These are phyloP conservation scores for Phocoena sinus DNA, from an alignment of 2,113 vertebrate genomes.

Conservation along the genomic window DNA sequence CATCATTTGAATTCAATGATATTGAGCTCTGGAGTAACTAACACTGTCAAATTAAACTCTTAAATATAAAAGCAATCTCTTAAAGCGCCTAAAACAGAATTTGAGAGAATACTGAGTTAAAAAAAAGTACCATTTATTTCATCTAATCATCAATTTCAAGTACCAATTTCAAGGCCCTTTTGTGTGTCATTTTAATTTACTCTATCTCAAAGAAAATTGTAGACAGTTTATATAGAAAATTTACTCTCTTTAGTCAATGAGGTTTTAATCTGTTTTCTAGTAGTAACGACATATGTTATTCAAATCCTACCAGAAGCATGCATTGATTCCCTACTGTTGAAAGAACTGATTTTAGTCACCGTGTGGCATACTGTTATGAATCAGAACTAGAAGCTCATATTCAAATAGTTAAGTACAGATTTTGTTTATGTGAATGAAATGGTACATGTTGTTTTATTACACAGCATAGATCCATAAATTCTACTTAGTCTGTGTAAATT, in stretches of 20 bases:
- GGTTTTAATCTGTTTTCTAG: background rate
- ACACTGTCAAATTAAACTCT: background rate
- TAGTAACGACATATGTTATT: background rate
- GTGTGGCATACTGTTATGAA: background rate
- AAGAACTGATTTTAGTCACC: background rate
- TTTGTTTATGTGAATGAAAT: background rate
- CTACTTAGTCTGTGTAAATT: background rate
- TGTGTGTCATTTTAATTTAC: background rate
- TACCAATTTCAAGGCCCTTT: background rate
- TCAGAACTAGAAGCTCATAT: background rate
- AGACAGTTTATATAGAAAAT: background rate
- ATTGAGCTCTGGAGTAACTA: background rate
- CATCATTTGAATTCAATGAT: background rate
- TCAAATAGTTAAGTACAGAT: background rate
- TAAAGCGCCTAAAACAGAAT: background rate
- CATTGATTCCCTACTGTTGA: background rate
- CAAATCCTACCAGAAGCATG: background rate
- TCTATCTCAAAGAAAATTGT: background rate
- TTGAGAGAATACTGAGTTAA: background rate
- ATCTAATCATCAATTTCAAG: background rate
- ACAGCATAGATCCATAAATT: background rate
- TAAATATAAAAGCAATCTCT: background rate
- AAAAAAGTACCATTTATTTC: background rate
- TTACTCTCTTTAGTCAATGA: background rate
- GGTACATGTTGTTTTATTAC: background rate